phyloP scores from a whole-genome alignment of 35 echinoderm and acorn worm species.

The Patiria miniata region DNA sequence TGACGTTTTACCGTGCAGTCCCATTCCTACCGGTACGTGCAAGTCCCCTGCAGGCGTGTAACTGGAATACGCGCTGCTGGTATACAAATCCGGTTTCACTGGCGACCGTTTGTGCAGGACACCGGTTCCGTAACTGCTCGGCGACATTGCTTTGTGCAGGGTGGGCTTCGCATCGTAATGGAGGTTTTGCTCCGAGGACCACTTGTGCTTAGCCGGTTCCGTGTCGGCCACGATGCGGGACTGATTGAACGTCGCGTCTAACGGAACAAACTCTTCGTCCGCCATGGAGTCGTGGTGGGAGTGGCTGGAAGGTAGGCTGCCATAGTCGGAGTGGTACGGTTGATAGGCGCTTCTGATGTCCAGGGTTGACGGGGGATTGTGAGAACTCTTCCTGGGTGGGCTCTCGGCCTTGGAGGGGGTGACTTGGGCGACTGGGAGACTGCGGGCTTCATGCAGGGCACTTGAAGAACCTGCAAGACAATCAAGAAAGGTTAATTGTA shows the following conservation, averaged over 20 bases:
- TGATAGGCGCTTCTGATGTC: neutral
- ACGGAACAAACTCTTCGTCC: neutral
- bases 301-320: neutral
- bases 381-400: neutral
- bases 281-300: neutral
- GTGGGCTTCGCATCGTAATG: neutral
- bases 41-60: neutral
- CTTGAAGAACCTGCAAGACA: neutral
- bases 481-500: no score
- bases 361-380: neutral
- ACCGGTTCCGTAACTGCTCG: neutral
- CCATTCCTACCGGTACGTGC: neutral
- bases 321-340: neutral
- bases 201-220: neutral
- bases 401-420: slow-evolving; percentile 9
- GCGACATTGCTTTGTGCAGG: slow-evolving; percentile 5
- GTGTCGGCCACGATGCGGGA: neutral
- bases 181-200: slow-evolving; percentile 13
- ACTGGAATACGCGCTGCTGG: neutral
- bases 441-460: slow-evolving; percentile 16
- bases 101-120: neutral
- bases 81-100: neutral
- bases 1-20: neutral
- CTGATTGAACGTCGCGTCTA: neutral
- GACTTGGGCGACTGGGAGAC: slow-evolving; percentile 35